Conservation (phyloP, 2,888 invertebrate genomes). For the Halictus ligatus region DNA sequence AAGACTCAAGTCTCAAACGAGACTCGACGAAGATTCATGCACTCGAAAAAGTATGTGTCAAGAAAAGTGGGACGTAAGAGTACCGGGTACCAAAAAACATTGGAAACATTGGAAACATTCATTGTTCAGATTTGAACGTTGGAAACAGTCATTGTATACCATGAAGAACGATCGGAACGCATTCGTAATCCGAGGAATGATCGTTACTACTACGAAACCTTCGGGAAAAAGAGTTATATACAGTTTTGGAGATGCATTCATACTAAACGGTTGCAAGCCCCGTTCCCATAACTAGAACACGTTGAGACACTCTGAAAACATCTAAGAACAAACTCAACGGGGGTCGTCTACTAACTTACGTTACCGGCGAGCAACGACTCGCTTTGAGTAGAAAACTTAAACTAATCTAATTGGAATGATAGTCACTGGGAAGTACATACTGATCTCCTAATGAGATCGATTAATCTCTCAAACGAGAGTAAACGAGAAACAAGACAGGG, state of each 20-base stretch:
- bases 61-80: neutral
- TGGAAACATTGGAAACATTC: neutral
- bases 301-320: neutral
- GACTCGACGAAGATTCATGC: constrained; percentile 14
- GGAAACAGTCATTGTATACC: neutral
- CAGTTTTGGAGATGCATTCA: neutral
- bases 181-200: neutral
- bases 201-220: neutral
- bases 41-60: neutral
- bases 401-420: constrained; percentile 3
- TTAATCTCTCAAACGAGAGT: constrained; percentile 39
- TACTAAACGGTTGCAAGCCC: neutral
- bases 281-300: neutral
- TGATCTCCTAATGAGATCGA: constrained; percentile 51
- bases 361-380: neutral
- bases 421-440: neutral
- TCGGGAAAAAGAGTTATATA: neutral
- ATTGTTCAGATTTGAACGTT: neutral
- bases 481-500: neutral
- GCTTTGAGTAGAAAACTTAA: neutral
- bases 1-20: too few relatives aligned
- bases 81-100: neutral
- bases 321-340: neutral
- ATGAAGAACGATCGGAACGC: neutral
- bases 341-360: neutral